A percentile compares a stretch with the other conserved stretches of the same genome.
phyloP scores from a whole-genome alignment of 2,797 vertebrate species.

The Channallabes apus region DNA sequence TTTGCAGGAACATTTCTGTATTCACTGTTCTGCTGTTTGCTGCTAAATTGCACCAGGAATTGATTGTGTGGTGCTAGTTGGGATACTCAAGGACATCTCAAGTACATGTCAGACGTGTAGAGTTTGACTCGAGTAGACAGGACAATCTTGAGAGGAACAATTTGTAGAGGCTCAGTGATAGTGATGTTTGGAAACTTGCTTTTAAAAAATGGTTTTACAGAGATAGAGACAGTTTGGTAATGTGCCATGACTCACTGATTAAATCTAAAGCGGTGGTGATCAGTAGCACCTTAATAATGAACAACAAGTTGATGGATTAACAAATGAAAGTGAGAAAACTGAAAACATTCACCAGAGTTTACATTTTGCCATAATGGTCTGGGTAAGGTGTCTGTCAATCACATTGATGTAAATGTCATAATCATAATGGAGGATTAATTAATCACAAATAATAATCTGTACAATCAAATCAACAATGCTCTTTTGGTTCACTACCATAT shows the following conservation, averaged over 20 bases:
- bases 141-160: constrained; percentile 6
- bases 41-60: constrained; percentile 36
- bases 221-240: constrained; percentile 2
- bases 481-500: background rate
- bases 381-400: background rate
- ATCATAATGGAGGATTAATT: background rate
- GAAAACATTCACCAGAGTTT: background rate
- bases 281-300: background rate
- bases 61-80: constrained; percentile 25
- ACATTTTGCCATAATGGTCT: background rate
- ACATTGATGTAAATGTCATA: background rate
- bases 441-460: background rate
- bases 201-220: background rate
- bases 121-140: background rate
- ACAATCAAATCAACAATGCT: background rate
- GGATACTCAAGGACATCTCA: constrained; percentile 18
- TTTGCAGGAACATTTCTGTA: constrained; percentile 36
- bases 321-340: background rate
- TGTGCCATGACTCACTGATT: background rate
- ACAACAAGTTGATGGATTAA: background rate
- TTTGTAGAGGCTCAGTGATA: background rate
- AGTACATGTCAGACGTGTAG: constrained; percentile 16
- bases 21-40: constrained; percentile 3
- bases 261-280: background rate
- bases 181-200: background rate